Base-by-base conservation (phyloP, 2,113 vertebrate species). In the Nothoprocta perdicaria region DNA sequence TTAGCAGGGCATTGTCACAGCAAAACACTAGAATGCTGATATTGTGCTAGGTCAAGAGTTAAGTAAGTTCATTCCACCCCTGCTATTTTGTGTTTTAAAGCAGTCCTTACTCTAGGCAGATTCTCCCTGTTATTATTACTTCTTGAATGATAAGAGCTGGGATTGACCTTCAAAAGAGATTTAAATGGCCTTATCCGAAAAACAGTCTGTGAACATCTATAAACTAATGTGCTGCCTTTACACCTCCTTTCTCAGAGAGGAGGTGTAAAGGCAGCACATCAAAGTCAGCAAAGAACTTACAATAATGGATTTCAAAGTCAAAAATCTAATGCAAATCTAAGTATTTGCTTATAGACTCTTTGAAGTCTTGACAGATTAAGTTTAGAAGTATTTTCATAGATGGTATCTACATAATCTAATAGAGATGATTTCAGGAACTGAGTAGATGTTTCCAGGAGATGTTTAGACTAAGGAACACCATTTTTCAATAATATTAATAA, bases 291-390 rank as follows among this genome's bases (percentile, higher is more conserved):
- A 97, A 93, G 78, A 97, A 97, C 96, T 97, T 91, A 92, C 96
- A 89, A 96, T 97, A 98, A 97, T 97, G 97, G 97, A 97, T 98
- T 98, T 98, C 97, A 98, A 98, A 98, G 98, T 98, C 96, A 97
- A 97, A 97, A 96, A 97, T 97, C 97, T 97, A 98, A 98, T 97
- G 97, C 97, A 98, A 98, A 98, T 98, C 97, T 97, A 96, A 97
- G 97, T 96, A 96, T 98, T 98, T 97, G 97, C 97, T 98, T 98
- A 97, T 92, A 93, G 95, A 82, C 94, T 95, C 97, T 97, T 97
- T 91, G 93, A 95, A 97, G 97, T 96, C 97, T 96, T 93, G 55
- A 94, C 97, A 98, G 97, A 98, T 98, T 98, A 97, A 90, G 97
- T 97, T 97, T 96, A 96, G 97, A 96, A 95, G 96, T 97, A 97